Percentiles rank a stretch among this genome's conserved stretches.
phyloP scores from a whole-genome alignment of 1,140 invertebrate species.

The Zeugodacus cucurbitae region DNA sequence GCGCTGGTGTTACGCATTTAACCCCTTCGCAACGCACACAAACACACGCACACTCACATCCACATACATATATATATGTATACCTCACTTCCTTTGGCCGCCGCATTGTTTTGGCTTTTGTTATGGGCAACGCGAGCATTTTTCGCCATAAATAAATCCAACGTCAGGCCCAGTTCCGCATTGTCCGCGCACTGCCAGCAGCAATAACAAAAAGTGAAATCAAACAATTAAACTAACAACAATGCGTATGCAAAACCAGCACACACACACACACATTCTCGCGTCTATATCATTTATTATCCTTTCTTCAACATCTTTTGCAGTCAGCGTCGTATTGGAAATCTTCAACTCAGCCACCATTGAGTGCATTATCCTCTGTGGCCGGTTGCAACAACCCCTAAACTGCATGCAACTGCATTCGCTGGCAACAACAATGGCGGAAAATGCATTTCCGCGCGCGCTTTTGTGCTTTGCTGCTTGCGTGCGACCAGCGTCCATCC shows the following conservation, averaged over 20 bases:
- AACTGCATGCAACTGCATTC: slow-evolving; percentile 18
- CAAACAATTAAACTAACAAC: neutral
- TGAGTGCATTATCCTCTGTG: neutral
- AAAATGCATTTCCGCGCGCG: slow-evolving; percentile 39
- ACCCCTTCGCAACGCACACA: neutral
- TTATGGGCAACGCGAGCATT: neutral
- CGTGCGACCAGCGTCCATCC: neutral
- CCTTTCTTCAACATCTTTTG: slow-evolving; percentile 3
- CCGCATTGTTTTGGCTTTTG: slow-evolving; percentile 29
- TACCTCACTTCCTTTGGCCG: neutral
- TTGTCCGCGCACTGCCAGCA: neutral
- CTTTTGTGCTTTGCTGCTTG: slow-evolving; percentile 34
- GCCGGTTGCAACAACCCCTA: neutral
- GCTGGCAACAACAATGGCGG: slow-evolving; percentile 3
- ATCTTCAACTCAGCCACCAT: neutral
- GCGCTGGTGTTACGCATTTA: slow-evolving; percentile 26
- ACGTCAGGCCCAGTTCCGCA: slow-evolving; percentile 15
- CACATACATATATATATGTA: neutral
- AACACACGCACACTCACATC: too few relatives aligned
- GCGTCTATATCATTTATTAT: neutral
- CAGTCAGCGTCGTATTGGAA: neutral
- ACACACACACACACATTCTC: neutral
- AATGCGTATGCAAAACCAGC: neutral
- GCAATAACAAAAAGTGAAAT: neutral
- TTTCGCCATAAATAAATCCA: slow-evolving; percentile 28